Evolutionary conservation across 2,113 vertebrate species (phyloP), one percentile per base, ranked within the genome.

Genomic region (Actenoides hombroni): DNA sequence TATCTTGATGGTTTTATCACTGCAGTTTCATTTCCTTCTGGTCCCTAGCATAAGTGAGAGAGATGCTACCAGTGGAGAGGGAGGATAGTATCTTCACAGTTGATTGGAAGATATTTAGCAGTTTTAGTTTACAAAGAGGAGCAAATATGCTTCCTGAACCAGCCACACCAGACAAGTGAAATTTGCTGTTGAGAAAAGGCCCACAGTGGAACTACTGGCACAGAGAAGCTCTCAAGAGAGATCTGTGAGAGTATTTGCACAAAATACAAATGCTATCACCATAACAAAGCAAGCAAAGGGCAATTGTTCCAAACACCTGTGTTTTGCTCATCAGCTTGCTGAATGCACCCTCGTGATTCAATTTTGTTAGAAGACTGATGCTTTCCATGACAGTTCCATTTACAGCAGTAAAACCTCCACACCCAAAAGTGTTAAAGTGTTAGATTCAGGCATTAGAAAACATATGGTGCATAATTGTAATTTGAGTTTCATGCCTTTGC

Each of bases 241-340:
- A 53, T 21, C 71, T 65, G 0, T 29, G 44, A 54, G 63, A 49
- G 24, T 44, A 77, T 56, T 77, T 88, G 56, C 31, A 61, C 49
- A 65, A 88, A 77, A 60, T 61, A 56, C 18, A 78, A 94, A 59
- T 54, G 28, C 51, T 56, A 13, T 42, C 35, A 57, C 70, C 70
- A 39, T 26, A 91, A 69, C 42, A 93, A 82, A 82, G 39, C 46
- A 63, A 91, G 70, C n/a, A 94, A 81, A 81, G 65, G 26, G 25
- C 46, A 68, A 20, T 79, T 64, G 51, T 56, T 91, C 42, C 51
- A 75, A 70, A 60, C 78, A 87, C 78, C 87, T 94, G 92, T 0
- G 0, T 67, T 89, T 56, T 2, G 3, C 65, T 84, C 69, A 67
- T 81, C 73, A 49, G 56, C 6, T 92, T 0, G 0, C 56, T 71